Evolutionary conservation across 1,140 invertebrate species (phyloP).

Genomic region (Pseudomyrmex concolor): DNA sequence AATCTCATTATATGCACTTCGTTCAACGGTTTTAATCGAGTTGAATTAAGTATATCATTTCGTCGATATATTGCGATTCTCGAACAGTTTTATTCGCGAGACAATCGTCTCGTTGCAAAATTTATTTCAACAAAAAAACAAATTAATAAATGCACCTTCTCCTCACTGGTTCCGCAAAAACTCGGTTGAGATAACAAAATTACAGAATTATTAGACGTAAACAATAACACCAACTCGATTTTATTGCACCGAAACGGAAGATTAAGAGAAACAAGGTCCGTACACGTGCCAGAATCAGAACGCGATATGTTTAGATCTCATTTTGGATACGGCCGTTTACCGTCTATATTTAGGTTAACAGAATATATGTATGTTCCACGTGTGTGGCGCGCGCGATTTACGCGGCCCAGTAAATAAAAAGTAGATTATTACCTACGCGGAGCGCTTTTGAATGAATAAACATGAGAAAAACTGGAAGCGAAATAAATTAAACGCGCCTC

Average conservation of each 20-base stretch:
- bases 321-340: background rate
- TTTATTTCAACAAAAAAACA: background rate
- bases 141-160: background rate
- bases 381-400: background rate
- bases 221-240: background rate
- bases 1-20: too few species aligned
- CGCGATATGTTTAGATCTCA: conserved; percentile 11
- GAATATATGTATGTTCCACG: background rate
- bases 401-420: background rate
- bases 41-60: too few species aligned
- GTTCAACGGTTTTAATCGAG: background rate
- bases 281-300: background rate
- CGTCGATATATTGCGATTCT: background rate
- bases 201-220: background rate
- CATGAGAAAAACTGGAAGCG: background rate
- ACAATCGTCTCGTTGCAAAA: too few species aligned
- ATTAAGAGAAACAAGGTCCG: background rate
- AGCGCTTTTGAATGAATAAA: background rate
- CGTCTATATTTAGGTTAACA: too few species aligned
- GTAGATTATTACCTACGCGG: conserved; percentile 5
- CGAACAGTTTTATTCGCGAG: too few species aligned
- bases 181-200: background rate
- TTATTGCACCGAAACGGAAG: background rate
- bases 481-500: conserved; percentile 13
- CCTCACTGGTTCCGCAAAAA: background rate